phyloP scores from a whole-genome alignment of 2,797 vertebrate genomes.

The Megalops cyprinoides region DNA sequence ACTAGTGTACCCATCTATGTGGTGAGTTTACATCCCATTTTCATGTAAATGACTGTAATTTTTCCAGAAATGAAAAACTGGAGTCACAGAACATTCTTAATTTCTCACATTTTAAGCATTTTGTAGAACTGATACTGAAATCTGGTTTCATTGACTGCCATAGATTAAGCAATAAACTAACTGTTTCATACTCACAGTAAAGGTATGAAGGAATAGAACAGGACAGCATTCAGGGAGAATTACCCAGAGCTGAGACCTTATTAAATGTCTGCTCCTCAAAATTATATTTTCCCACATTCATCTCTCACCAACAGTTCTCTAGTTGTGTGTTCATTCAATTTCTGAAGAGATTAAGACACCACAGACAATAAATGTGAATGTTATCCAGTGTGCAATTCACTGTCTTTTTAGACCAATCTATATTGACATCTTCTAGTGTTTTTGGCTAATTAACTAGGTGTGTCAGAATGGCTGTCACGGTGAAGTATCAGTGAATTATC shows the following conservation, averaged over 20 bases:
- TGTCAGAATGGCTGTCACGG: slow-evolving; percentile 34
- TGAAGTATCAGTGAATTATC: background rate
- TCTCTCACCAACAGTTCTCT: background rate
- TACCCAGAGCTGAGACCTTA: background rate
- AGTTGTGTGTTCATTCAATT: slow-evolving; percentile 8
- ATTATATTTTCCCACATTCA: slow-evolving; percentile 9
- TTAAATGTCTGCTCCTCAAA: slow-evolving; percentile 3
- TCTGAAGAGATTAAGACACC: slow-evolving; percentile 9
- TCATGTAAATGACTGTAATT: background rate
- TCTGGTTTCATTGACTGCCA: background rate
- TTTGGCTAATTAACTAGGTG: slow-evolving; percentile 29
- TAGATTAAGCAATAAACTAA: background rate
- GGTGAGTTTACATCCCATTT: background rate
- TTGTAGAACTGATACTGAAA: background rate
- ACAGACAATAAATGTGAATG: slow-evolving; percentile 20
- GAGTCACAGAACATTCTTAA: background rate
- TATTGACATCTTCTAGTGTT: slow-evolving; percentile 21
- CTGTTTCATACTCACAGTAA: background rate
- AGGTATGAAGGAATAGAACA: background rate
- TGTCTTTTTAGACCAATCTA: background rate
- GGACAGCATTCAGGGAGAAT: slow-evolving; percentile 9
- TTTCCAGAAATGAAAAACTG: background rate
- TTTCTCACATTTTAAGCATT: background rate
- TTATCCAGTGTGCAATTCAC: background rate
- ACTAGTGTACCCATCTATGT: background rate